Evolutionary conservation across 2,113 vertebrate species (phyloP).

Genomic region (Dermatemys mawii): DNA sequence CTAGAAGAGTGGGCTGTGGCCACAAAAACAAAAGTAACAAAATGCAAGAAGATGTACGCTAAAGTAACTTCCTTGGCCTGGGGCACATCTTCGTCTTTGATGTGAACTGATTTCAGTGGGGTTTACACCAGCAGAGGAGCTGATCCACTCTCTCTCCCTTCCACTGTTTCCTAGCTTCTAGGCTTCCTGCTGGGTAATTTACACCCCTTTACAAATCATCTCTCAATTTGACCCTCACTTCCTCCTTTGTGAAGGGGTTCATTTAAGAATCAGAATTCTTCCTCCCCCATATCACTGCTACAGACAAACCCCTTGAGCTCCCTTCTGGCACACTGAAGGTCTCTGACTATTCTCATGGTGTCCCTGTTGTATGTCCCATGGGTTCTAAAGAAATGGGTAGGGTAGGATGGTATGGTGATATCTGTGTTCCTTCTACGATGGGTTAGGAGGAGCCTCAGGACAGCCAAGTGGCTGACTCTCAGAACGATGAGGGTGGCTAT

Average conservation of each 20-base stretch:
- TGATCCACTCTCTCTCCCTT: not conserved
- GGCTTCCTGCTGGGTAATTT: not conserved
- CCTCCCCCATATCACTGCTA: no score
- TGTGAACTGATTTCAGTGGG: not conserved
- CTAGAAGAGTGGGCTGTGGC: not conserved
- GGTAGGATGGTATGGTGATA: no score
- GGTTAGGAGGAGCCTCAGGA: fast-evolving
- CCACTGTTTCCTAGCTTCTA: not conserved
- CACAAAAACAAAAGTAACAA: not conserved
- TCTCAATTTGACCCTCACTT: not conserved
- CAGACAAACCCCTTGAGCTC: no score
- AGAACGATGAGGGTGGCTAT: not conserved
- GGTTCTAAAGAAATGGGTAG: no score
- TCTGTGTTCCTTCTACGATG: no score
- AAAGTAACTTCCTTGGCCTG: not conserved
- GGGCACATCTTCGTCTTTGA: not conserved
- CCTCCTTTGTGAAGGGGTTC: not conserved
- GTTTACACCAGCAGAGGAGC: not conserved
- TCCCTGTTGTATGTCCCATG: not conserved
- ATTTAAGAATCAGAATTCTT: not conserved
- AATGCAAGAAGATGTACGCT: not conserved
- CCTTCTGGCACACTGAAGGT: no score
- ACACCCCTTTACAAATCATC: not conserved
- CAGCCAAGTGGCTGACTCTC: not conserved
- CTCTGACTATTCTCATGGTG: not conserved